These are phyloP conservation scores for Hyposmocoma kahamanoa DNA, from an alignment of 1,140 invertebrate genomes.

Conservation along the genomic window DNA sequence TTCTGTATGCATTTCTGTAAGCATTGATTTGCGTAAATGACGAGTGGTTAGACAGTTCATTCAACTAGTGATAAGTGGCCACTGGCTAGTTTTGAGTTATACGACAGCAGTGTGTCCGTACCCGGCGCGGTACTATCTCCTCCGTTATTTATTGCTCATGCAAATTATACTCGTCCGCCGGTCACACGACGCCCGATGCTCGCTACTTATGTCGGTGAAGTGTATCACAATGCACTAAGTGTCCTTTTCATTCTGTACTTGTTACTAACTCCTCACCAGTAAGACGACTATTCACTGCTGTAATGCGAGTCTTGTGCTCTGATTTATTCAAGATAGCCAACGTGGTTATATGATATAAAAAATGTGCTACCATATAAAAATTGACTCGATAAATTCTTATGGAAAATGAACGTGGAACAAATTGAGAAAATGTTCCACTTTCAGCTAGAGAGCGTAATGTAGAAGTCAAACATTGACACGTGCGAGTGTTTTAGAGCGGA, in stretches of 20 bases:
- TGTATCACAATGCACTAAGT: too few relatives aligned
- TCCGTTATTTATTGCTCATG: constrained; percentile 55
- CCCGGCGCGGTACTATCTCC: constrained; percentile 42
- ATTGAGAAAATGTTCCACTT: constrained; percentile 1
- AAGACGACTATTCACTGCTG: too few relatives aligned
- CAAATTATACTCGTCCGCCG: constrained; percentile 42
- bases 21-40: constrained; percentile 31
- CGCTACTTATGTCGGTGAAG: constrained; percentile 7
- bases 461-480: constrained; percentile 11
- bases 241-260: constrained; percentile 1
- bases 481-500: constrained; percentile 33
- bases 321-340: too few relatives aligned
- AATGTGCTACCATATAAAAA: too few relatives aligned
- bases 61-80: constrained; percentile 51
- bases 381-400: too few relatives aligned
- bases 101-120: constrained; percentile 32
- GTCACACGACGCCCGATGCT: constrained; percentile 30
- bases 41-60: constrained; percentile 43
- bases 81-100: constrained; percentile 34
- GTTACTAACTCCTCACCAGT: too few relatives aligned
- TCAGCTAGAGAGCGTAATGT: neutral
- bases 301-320: too few relatives aligned
- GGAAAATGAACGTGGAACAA: neutral
- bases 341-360: too few relatives aligned
- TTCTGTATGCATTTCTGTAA: too few relatives aligned